phyloP scores from a whole-genome alignment of 2,797 vertebrate species.

The Myotis planiceps region DNA sequence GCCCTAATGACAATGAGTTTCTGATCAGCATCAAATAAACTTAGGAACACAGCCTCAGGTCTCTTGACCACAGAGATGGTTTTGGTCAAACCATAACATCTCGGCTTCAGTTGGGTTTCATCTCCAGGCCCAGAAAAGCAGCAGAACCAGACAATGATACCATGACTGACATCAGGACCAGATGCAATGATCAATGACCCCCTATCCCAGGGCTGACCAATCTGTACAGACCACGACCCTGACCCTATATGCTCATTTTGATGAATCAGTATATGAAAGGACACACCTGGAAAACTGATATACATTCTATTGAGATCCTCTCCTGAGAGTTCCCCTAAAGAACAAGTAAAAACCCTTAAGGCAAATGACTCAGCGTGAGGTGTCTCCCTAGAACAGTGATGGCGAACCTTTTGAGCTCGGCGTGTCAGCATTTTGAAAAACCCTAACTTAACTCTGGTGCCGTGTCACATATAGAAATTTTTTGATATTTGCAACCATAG shows the following conservation, averaged over 20 bases:
- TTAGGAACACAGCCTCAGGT: not conserved
- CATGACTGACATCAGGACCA: not conserved
- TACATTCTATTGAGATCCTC: not conserved
- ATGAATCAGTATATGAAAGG: not conserved
- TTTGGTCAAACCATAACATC: not conserved
- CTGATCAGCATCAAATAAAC: not conserved
- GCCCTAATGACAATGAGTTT: not conserved
- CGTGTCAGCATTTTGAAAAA: too few species aligned
- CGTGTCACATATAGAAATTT: too few species aligned
- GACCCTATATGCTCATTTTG: not conserved
- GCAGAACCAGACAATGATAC: not conserved
- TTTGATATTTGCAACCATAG: too few species aligned
- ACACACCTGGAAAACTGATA: not conserved
- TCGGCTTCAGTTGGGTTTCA: not conserved
- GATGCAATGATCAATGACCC: not conserved
- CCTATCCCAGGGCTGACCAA: not conserved
- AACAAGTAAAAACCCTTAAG: not conserved
- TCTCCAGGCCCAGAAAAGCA: not conserved
- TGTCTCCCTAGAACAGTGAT: too few species aligned
- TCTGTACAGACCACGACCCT: not conserved
- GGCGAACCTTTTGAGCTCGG: too few species aligned
- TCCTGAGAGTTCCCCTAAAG: not conserved
- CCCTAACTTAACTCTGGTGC: too few species aligned
- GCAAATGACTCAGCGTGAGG: not conserved
- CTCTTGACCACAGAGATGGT: not conserved